Evolutionary conservation across 2,797 vertebrate species (phyloP).

Genomic region (Alosa sapidissima): DNA sequence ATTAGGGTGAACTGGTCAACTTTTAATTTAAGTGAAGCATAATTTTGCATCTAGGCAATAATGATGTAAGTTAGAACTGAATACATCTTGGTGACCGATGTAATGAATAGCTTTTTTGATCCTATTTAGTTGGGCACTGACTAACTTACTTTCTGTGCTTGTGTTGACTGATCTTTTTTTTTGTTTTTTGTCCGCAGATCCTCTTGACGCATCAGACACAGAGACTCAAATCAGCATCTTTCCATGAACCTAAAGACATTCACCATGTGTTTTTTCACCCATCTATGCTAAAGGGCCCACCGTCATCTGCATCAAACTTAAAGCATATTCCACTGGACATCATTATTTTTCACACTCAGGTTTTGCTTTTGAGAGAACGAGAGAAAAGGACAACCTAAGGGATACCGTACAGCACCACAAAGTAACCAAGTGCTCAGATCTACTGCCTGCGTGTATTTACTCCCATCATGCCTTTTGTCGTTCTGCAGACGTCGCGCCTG

Average conservation of each 20-base stretch:
- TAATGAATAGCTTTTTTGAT: too few relatives aligned
- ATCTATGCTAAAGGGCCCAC: background rate
- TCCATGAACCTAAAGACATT: background rate
- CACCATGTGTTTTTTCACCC: background rate
- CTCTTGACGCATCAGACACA: background rate
- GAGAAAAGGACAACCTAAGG: background rate
- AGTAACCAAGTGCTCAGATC: background rate
- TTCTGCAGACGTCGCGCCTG: conserved; percentile 68
- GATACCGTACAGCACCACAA: background rate
- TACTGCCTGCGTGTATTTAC: background rate
- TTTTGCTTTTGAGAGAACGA: background rate
- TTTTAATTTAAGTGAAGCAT: too few relatives aligned
- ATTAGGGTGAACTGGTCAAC: too few relatives aligned
- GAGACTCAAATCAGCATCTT: background rate
- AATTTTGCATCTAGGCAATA: too few relatives aligned
- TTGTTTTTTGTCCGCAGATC: background rate
- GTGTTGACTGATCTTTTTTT: background rate
- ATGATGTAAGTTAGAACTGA: too few relatives aligned
- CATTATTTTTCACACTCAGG: background rate
- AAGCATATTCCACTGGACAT: background rate
- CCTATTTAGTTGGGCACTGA: too few relatives aligned
- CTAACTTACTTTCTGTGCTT: background rate
- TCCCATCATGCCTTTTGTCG: conserved; percentile 67
- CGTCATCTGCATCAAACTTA: background rate
- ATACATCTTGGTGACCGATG: too few relatives aligned